Evolutionary conservation across 2,888 invertebrate species (phyloP).

Genomic region (Onchidella celtica): DNA sequence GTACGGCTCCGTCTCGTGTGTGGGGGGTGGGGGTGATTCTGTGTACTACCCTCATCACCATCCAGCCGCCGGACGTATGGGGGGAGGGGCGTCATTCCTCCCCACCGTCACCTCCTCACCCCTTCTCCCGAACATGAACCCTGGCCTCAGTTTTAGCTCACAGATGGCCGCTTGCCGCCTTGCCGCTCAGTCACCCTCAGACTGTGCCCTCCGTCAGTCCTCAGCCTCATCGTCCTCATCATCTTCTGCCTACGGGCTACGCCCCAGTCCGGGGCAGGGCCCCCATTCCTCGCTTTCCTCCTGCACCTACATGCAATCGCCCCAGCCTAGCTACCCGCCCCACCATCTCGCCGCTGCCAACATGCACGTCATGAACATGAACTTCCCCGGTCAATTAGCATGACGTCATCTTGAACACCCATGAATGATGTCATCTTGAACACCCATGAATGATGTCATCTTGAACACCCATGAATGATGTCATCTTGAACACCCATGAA

Average conservation of each 20-base stretch:
- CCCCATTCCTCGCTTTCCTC: constrained; percentile 69
- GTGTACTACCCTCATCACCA: constrained; percentile 75
- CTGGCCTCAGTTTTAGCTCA: constrained; percentile 55
- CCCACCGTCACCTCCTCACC: constrained; percentile 39
- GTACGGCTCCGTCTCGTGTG: constrained; percentile 33
- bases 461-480: too few species aligned
- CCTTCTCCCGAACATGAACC: constrained; percentile 45
- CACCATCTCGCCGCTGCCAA: constrained; percentile 73
- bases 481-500: too few species aligned
- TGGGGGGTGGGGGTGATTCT: constrained; percentile 60
- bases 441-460: too few species aligned
- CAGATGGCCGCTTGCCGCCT: constrained; percentile 61
- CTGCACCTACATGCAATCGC: constrained; percentile 77
- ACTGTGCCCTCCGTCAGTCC: constrained; percentile 63
- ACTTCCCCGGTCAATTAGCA: constrained; percentile 75
- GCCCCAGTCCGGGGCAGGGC: constrained; percentile 64
- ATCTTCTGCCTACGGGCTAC: constrained; percentile 69
- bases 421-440: neutral
- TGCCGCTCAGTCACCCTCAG: constrained; percentile 55
- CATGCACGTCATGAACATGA: constrained; percentile 77
- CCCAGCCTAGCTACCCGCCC: constrained; percentile 74
- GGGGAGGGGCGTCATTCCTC: constrained; percentile 44
- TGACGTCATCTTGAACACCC: constrained; percentile 53
- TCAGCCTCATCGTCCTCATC: constrained; percentile 54
- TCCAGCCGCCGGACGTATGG: constrained; percentile 51